A percentile compares a stretch with the other conserved stretches of the same genome.
Conservation (phyloP, 1,140 invertebrate genomes). For the Campoletis sonorensis region DNA sequence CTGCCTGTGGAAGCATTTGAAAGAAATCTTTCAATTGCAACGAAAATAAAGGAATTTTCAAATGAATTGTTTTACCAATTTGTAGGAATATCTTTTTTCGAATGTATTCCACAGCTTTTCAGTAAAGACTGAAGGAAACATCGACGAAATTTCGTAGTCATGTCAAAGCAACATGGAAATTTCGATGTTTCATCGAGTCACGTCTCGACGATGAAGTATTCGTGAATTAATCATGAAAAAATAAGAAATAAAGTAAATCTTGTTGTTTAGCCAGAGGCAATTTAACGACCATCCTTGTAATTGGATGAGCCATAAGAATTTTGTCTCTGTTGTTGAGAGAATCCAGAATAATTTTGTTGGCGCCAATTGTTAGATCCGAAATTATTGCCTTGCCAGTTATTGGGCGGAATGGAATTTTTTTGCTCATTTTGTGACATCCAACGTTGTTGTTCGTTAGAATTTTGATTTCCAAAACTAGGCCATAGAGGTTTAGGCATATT, state of each 20-base stretch:
- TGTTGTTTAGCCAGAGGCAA: neutral
- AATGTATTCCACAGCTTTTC: too few species aligned
- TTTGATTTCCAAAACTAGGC: conserved; percentile 50
- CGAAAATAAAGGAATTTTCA: too few species aligned
- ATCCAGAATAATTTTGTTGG: conserved; percentile 48
- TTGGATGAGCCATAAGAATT: conserved; percentile 46
- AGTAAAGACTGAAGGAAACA: too few species aligned
- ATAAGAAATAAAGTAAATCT: neutral
- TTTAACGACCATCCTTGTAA: conserved; percentile 56
- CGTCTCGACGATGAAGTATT: neutral
- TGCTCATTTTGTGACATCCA: conserved; percentile 54
- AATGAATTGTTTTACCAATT: too few species aligned
- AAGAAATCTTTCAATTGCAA: too few species aligned
- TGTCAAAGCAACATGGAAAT: too few species aligned
- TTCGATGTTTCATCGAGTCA: neutral
- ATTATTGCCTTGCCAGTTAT: conserved; percentile 54
- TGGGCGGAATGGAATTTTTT: conserved; percentile 44
- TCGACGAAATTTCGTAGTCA: too few species aligned
- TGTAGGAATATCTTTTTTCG: too few species aligned
- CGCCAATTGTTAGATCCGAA: conserved; percentile 52
- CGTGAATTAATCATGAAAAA: neutral
- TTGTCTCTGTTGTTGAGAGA: conserved; percentile 51
- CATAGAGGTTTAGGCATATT: conserved; percentile 50
- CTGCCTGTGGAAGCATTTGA: too few species aligned
- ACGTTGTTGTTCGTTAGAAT: conserved; percentile 52